phyloP scores from a whole-genome alignment of 2,797 vertebrate genomes.

The Tenualosa ilisha region DNA sequence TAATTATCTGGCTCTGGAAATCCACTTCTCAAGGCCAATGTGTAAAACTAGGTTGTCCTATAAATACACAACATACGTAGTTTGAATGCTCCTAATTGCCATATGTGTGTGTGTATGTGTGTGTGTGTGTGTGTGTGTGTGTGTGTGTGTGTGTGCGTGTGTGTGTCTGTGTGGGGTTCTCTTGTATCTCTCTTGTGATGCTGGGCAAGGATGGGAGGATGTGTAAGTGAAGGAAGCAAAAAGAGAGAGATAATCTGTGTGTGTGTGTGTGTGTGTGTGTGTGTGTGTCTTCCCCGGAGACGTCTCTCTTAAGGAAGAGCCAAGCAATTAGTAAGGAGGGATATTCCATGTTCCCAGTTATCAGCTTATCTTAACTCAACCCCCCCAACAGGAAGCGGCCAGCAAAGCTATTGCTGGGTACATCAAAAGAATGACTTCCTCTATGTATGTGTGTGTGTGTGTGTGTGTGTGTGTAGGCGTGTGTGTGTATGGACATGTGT shows the following conservation, averaged over 20 bases:
- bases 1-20: no score
- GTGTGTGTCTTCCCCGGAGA: not conserved
- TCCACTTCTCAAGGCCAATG: no score
- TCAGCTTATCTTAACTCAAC: not conserved
- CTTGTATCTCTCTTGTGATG: no score
- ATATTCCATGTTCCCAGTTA: not conserved
- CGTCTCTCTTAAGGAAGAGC: not conserved
- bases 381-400: not conserved
- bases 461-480: not conserved
- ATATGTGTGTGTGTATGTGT: not conserved
- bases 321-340: not conserved
- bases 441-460: not conserved
- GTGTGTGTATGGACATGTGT: not conserved
- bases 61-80: not conserved
- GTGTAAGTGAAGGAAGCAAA: no score
- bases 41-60: not conserved
- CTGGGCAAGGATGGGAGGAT: no score
- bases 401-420: not conserved
- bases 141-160: no score
- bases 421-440: not conserved
- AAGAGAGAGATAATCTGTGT: not conserved
- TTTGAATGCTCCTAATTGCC: not conserved
- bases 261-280: conserved; percentile 10
- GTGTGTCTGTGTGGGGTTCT: no score
- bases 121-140: conserved; percentile 3